Conservation (phyloP, 2,888 invertebrate genomes). For the Notodonta dromedarius region DNA sequence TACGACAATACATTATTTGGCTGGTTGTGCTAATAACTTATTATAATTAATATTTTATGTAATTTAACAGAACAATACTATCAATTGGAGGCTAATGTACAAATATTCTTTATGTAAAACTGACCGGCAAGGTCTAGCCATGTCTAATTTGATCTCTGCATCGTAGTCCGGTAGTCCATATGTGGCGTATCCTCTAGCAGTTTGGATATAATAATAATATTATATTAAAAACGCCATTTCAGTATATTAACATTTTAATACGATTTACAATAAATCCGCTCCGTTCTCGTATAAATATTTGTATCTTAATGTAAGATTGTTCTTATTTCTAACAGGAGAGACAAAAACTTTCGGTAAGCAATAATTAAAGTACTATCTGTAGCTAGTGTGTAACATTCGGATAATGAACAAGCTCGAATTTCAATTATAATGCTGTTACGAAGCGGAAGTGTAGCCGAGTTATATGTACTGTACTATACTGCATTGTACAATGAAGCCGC, state of each 20-base stretch:
- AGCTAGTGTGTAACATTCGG: conserved; percentile 56
- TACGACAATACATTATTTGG: conserved; percentile 40
- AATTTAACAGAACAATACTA: conserved; percentile 67
- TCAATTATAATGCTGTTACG: conserved; percentile 31
- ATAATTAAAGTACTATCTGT: conserved; percentile 58
- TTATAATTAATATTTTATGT: conserved; percentile 31
- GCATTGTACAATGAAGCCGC: conserved; percentile 12
- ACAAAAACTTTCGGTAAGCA: conserved; percentile 59
- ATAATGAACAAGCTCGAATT: conserved; percentile 51
- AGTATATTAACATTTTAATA: conserved; percentile 56
- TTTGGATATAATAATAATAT: conserved; percentile 38
- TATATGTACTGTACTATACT: conserved; percentile 27
- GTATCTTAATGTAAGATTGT: conserved; percentile 61
- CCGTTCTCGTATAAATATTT: conserved; percentile 56
- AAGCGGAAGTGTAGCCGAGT: conserved; percentile 23
- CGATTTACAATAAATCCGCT: conserved; percentile 57
- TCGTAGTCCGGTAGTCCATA: conserved; percentile 53
- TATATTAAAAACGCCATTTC: conserved; percentile 47
- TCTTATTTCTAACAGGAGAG: conserved; percentile 54
- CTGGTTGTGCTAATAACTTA: conserved; percentile 51
- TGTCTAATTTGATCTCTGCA: conserved; percentile 79
- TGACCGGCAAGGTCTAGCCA: conserved; percentile 72
- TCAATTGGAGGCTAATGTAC: conserved; percentile 76
- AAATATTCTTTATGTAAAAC: conserved; percentile 61
- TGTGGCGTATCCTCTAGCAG: conserved; percentile 64